These are phyloP conservation scores for Heterotilapia buettikoferi DNA, from an alignment of 2,113 vertebrate species.

Conservation along the genomic window DNA sequence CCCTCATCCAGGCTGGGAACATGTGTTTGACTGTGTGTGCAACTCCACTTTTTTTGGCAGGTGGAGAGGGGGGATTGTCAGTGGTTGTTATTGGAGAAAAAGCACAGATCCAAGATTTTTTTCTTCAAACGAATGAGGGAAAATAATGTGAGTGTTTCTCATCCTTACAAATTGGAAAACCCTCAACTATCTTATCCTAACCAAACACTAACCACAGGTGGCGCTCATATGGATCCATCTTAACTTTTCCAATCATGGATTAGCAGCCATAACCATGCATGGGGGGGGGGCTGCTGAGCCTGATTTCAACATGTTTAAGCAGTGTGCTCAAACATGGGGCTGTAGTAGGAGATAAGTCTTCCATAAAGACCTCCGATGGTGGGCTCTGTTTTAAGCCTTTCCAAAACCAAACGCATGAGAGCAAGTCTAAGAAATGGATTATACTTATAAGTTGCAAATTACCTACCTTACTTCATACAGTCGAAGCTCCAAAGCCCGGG, in stretches of 20 bases:
- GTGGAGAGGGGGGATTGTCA: conserved; percentile 11
- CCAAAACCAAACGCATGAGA: background rate
- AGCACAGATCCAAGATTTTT: background rate
- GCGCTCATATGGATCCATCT: background rate
- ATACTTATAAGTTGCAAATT: background rate
- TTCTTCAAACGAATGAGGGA: background rate
- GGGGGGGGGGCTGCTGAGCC: background rate
- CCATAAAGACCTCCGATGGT: background rate
- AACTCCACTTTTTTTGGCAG: conserved; percentile 14
- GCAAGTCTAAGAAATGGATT: background rate
- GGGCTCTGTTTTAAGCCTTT: background rate
- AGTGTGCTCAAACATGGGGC: background rate
- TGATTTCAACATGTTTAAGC: background rate
- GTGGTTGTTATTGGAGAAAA: background rate
- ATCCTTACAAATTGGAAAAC: background rate
- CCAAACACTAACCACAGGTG: background rate
- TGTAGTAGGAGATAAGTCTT: background rate
- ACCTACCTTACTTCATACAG: background rate
- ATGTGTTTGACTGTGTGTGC: conserved; percentile 20
- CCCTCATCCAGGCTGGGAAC: conserved; percentile 24
- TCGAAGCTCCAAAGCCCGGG: background rate
- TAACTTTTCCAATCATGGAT: background rate
- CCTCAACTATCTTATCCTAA: background rate
- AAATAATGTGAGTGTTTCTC: background rate
- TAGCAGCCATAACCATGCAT: background rate